Base-by-base conservation (phyloP, 1,140 invertebrate genomes). In the Chironomus tepperi region DNA sequence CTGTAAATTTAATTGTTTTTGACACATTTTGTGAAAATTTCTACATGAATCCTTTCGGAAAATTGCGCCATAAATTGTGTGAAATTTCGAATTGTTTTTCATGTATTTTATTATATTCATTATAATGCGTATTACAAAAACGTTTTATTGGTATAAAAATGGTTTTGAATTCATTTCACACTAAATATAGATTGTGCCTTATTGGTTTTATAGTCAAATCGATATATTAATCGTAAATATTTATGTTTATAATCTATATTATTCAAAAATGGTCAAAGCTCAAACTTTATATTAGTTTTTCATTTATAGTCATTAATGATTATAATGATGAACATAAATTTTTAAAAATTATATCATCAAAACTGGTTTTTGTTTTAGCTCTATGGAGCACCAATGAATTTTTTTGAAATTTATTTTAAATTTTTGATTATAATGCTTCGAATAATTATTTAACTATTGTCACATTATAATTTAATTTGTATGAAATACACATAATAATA, bases 171-270 rank as follows among this genome's bases (percentile, higher is more conserved):
- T 57, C 5, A 34, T 34, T 12, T 57, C 10, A 57, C 47, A 57
- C 47, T 57, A 57, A 57, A 57, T 15, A 57, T 57, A 57, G 47
- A 57, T 57, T 57, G 47, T 57, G 10, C 47, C 47, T 57, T 57
- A 57, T 57, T 57, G 47, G 47, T 9, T 57, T 57, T 57, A 57
- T 57, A n/a, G 8, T 10, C 47, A n/a, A n/a, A 57, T 57, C 12
- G 12, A 57, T n/a, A 57, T 57, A 47, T 57, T 12, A n/a, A 12
- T 57, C 47, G 47, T 57, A 57, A 57, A 57, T 57, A 57, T 57
- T 57, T 57, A 57, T 57, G 24, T 34, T 34, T 34, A 34, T 34
- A 34, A 34, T 34, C 24, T 34, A 5, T 34, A 34, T 34, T 34
- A 34, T 34, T 34, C 24, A 34, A 34, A 34, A 34, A 1, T 34